Base-by-base conservation (phyloP, 2,113 vertebrate genomes). In the Neodontobutis hainanensis region DNA sequence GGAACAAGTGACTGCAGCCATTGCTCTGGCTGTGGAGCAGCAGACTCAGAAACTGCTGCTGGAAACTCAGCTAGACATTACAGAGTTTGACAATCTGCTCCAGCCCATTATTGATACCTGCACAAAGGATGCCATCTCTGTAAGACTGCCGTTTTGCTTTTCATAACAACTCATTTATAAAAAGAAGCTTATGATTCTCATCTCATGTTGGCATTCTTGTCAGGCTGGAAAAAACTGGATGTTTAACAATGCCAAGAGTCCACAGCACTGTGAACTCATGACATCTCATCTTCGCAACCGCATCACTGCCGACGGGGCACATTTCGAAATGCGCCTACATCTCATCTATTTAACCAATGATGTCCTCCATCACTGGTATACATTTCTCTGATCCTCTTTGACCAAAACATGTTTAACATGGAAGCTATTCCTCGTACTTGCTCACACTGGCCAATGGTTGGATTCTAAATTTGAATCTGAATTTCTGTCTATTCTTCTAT, bases 201-300 rank as follows among this genome's bases (percentile, higher is more conserved):
- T 8, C 1, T 6, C 53, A 4, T 53, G 10, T 65, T 35, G n/a
- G n/a, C 58, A 10, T 61, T 27, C 45, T 6, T 65, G 1, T 75
- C 66, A 99, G 97, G 97, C 94, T 27, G 97, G 97, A 11, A 99
- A 99, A 88, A 99, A 98, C 91, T 99, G 97, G 97, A 99, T 99
- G 96, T 99, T 99, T 46, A 96, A 93, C 64, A 99, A 99, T 0
- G 97, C 97, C 12, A 99, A 99, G 61, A 88, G 92, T 3, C 94
- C 95, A 0, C 94, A 88, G 0, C 96, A 98, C 88, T 99, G 97
- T 0, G 96, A 98, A 70, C 83, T 99, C 83, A 97, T 99, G 97
- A 94, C 96, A 0, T 94, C 94, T 15, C 96, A 99, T 87, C 93
- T 99, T n/a, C 92, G 96, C 14, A 97, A 97, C 78, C 95, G 96